Base-by-base conservation (phyloP, 2,888 invertebrate genomes). In the Lamellibrachia satsuma region DNA sequence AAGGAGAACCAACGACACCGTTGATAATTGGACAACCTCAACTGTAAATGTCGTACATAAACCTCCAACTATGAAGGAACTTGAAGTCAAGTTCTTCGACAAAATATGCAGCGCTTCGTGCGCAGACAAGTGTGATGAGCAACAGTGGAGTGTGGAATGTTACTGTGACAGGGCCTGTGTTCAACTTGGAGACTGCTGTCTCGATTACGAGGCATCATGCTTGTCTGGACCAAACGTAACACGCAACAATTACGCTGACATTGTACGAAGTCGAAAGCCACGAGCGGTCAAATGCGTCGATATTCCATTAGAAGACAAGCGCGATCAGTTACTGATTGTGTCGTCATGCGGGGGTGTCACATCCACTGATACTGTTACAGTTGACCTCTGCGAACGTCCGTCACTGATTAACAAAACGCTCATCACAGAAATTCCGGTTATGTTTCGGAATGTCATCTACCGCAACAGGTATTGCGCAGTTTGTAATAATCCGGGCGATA, bases 361-460 rank as follows among this genome's bases (percentile, higher is more conserved):
- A 75, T 22, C n/a, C 75, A 75, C 75, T 15, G 75, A 75, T 6
- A 11, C 75, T 75, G 15, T 22, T 22, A 15, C 75, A n/a, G 6
- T 22, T 75, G 22, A n/a, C 2, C 75, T 15, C 2, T 75, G 75
- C n/a, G 22, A 75, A 75, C 75, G 75, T 4, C 22, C 75, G 4
- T 22, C 75, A 0, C 0, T 75, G 75, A 75, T n/a, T 22, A 75
- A 75, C 75, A 75, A n/a, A 75, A 75, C 75, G 22, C 75, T 75
- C 22, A n/a, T 2, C 75, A 75, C 75, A n/a, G 75, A 75, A 75
- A 75, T 4, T 6, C 75, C 75, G 22, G 75, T 75, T 75, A 75
- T 75, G 75, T 75, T 15, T 75, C 75, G 75, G 15, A n/a, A 75
- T n/a, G 75, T 75, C 75, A 75, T 75, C 75, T 75, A 75, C 75